Evolutionary conservation across 1,140 invertebrate genomes (phyloP).

Genomic region (Cyclargus thomasi): DNA sequence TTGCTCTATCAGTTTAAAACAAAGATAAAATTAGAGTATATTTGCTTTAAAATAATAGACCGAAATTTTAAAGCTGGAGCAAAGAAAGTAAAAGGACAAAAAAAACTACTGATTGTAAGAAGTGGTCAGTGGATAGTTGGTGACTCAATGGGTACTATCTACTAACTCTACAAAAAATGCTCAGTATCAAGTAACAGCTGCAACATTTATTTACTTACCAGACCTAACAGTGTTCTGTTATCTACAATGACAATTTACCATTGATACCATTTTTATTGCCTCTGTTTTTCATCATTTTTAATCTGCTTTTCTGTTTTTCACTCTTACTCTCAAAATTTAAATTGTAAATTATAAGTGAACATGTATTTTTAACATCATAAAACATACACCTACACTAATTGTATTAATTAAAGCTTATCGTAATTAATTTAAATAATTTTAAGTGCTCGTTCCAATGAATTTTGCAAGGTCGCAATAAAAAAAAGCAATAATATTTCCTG

Average conservation of each 20-base stretch:
- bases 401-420: not conserved
- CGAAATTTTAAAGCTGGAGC: too few relatives aligned
- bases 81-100: too few relatives aligned
- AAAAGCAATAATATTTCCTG: not conserved
- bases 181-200: not conserved
- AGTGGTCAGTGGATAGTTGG: too few relatives aligned
- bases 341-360: not conserved
- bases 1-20: too few relatives aligned
- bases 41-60: too few relatives aligned
- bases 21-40: too few relatives aligned
- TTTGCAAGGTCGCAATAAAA: not conserved
- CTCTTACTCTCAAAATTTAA: not conserved
- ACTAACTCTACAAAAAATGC: not conserved
- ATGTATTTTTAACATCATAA: not conserved
- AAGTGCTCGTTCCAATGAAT: not conserved
- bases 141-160: too few relatives aligned
- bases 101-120: too few relatives aligned
- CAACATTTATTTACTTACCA: not conserved
- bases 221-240: not conserved
- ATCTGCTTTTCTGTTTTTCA: not conserved
- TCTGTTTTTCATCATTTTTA: not conserved
- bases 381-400: not conserved
- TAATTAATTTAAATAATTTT: slow-evolving; percentile 4
- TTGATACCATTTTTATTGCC: not conserved
- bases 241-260: not conserved